Evolutionary conservation across 1,140 invertebrate genomes (phyloP).

Genomic region (Philotrypesis tridentata): DNA sequence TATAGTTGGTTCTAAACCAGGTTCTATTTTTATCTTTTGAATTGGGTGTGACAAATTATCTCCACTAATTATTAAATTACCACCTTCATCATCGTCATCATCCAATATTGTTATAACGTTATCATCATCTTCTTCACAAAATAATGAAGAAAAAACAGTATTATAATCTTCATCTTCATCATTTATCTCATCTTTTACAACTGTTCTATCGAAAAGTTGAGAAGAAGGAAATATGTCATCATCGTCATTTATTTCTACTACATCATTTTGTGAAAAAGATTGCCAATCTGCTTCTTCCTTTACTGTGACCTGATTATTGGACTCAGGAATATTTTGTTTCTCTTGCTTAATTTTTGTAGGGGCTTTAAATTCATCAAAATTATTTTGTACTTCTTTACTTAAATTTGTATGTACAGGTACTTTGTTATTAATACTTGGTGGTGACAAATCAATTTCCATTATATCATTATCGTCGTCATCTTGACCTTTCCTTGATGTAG

Average conservation of each 20-base stretch:
- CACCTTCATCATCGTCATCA: slow-evolving; percentile 60
- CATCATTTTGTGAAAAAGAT: slow-evolving; percentile 54
- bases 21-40: slow-evolving; percentile 34
- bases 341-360: slow-evolving; percentile 16
- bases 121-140: slow-evolving; percentile 42
- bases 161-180: slow-evolving; percentile 28
- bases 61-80: slow-evolving; percentile 33
- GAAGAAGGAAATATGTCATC: slow-evolving; percentile 60
- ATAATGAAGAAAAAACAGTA: slow-evolving; percentile 13
- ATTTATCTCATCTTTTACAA: slow-evolving; percentile 46
- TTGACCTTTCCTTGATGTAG: background rate
- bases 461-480: slow-evolving; percentile 22
- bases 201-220: slow-evolving; percentile 56
- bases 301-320: background rate
- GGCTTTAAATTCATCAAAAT: background rate
- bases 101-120: slow-evolving; percentile 56
- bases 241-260: slow-evolving; percentile 58
- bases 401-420: background rate
- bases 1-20: background rate
- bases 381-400: background rate
- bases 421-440: background rate
- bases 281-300: background rate
- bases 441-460: background rate
- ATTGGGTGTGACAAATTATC: slow-evolving; percentile 42
- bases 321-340: background rate